Evolutionary conservation across 92 coral and sea anemone genomes (phyloP).

Genomic region (Zoanthus sociatus): DNA sequence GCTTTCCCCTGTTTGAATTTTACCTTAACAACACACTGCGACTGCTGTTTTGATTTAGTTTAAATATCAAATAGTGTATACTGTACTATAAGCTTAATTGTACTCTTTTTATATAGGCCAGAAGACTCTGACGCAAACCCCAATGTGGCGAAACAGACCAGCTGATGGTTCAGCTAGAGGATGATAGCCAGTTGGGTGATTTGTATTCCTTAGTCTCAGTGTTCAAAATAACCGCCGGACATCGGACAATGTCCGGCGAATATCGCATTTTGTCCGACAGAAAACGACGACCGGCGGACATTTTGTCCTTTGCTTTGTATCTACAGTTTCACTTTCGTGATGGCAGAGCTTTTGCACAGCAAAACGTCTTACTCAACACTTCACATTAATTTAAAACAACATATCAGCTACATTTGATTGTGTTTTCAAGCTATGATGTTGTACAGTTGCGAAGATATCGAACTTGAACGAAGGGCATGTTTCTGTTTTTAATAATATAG

Average conservation of each 20-base stretch:
- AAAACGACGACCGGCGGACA: conserved; percentile 33
- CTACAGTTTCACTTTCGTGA: conserved; percentile 35
- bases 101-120: no score
- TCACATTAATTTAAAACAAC: conserved; percentile 32
- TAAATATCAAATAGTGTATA: no score
- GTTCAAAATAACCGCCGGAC: no score
- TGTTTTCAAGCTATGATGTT: conserved; percentile 33
- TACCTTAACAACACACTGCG: conserved; percentile 25
- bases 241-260: conserved; percentile 13
- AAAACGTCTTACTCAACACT: conserved; percentile 34
- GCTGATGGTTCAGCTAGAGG: conserved; percentile 11
- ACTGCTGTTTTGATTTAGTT: background rate
- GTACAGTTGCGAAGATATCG: conserved; percentile 35
- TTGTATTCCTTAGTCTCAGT: no score
- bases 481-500: conserved; percentile 37
- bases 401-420: conserved; percentile 33
- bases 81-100: no score
- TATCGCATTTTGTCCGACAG: conserved; percentile 28
- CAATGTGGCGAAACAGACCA: no score
- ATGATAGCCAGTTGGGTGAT: conserved; percentile 14
- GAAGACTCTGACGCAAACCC: no score
- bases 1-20: conserved; percentile 12
- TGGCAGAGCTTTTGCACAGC: conserved; percentile 37
- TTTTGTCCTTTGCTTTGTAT: conserved; percentile 33
- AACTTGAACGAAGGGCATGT: conserved; percentile 37